Base-by-base conservation (phyloP, 1,140 invertebrate species). In the Pinna nobilis region DNA sequence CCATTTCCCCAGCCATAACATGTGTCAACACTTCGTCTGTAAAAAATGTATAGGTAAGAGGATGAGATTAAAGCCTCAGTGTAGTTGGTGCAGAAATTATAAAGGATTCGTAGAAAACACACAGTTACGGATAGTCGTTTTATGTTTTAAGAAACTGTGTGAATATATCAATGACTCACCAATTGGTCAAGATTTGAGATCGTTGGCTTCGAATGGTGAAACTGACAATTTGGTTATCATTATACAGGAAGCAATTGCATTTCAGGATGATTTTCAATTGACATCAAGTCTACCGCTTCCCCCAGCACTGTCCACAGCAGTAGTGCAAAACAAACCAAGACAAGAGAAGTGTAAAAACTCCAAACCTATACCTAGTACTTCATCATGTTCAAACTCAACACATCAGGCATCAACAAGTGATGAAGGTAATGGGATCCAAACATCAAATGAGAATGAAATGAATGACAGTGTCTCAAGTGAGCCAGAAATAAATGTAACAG, bases 11-110 rank as follows among this genome's bases (percentile, higher is more conserved):
- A 92, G 91, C 4, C 93, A 93, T 79, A 93, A 92, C n/a, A 92
- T 92, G 67, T 97, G 96, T 90, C 94, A 95, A 88, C 96, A 97
- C 90, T 93, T 96, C 89, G 94, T 97, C 20, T 97, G 96, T 80
- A 83, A 84, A n/a, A 86, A 88, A 4, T 97, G 96, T 87, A 91
- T 94, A 81, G 95, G 95, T 53, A 94, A 95, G 2, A 92, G 93
- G 76, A 96, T 96, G 88, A 93, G 94, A 84, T 89, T 96, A 23
- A 95, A 94, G 84, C 95, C 95, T 1, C 92, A 93, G 0, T 97
- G 96, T 85, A 91, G 92, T 70, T 94, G 93, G 92, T 97, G 96
- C 88, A 94, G 94, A 87, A 94, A 95, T 83, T 94, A 94, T 83
- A 92, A 92, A 18, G 93, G 93, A 76, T 97, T 96, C 87, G 90